Percentiles rank a stretch among this genome's conserved stretches.
These are phyloP conservation scores for Unio delphinus DNA, from an alignment of 2,888 invertebrate species.

Conservation along the genomic window DNA sequence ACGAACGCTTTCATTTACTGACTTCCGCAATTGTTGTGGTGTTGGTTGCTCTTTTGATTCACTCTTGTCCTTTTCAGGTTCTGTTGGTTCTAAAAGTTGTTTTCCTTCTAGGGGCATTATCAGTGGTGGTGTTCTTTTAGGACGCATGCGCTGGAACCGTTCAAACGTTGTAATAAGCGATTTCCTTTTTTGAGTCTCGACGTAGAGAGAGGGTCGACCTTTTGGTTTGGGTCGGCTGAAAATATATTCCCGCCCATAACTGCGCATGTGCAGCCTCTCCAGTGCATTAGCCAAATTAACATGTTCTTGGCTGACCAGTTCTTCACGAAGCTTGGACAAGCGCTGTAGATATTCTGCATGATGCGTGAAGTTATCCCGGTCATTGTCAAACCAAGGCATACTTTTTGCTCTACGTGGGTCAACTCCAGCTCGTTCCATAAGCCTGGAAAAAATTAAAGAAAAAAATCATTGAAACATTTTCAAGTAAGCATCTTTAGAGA, in stretches of 20 bases:
- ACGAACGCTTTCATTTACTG: constrained; percentile 48
- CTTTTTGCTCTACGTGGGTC: constrained; percentile 33
- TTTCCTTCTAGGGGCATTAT: constrained; percentile 54
- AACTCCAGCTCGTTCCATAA: constrained; percentile 50
- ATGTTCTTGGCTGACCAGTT: constrained; percentile 56
- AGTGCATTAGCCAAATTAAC: constrained; percentile 52
- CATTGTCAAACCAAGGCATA: constrained; percentile 43
- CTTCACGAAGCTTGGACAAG: constrained; percentile 52
- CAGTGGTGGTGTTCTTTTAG: constrained; percentile 40
- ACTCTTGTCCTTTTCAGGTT: constrained; percentile 10
- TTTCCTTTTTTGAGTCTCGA: constrained; percentile 26
- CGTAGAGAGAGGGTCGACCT: constrained; percentile 32
- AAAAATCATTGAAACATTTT: neutral
- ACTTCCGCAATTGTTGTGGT: constrained; percentile 18
- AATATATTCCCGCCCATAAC: constrained; percentile 33
- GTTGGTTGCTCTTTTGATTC: constrained; percentile 7
- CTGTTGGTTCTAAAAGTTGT: constrained; percentile 44
- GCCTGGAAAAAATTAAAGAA: constrained; percentile 29
- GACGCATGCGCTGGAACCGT: constrained; percentile 52
- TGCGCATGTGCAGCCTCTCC: constrained; percentile 50
- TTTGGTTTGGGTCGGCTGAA: constrained; percentile 33
- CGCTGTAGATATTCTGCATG: constrained; percentile 56
- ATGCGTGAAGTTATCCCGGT: constrained; percentile 35
- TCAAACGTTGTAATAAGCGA: constrained; percentile 52
- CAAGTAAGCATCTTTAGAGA: no score